These are phyloP conservation scores for Drosophila seclusa DNA, from an alignment of 2,888 invertebrate species.

Conservation along the genomic window DNA sequence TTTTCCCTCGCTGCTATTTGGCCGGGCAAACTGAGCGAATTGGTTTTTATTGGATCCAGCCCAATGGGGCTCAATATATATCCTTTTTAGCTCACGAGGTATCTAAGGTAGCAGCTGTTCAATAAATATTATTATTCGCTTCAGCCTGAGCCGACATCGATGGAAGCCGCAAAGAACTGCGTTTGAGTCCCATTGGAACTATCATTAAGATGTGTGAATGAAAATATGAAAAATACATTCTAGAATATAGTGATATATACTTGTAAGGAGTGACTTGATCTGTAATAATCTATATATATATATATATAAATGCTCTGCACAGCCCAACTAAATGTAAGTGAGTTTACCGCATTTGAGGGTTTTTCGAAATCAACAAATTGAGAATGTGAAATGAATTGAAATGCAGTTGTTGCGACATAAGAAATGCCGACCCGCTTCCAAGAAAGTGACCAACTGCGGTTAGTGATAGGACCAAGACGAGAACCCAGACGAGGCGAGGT, in stretches of 20 bases:
- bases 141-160: neutral
- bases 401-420: conserved; percentile 50
- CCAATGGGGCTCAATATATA: neutral
- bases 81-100: neutral
- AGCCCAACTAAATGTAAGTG: neutral
- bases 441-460: conserved; percentile 78
- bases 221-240: neutral
- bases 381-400: conserved; percentile 55
- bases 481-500: neutral
- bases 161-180: neutral
- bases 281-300: neutral
- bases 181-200: neutral
- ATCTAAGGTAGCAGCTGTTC: conserved; percentile 1
- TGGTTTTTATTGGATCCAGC: conserved; percentile 33
- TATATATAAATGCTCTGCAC: neutral
- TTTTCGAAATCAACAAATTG: conserved; percentile 22
- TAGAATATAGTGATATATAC: neutral
- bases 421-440: conserved; percentile 56
- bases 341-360: conserved; percentile 15
- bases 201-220: neutral
- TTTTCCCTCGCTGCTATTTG: conserved; percentile 33
- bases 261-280: neutral
- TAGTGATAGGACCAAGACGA: conserved; percentile 48
- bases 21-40: conserved; percentile 19
- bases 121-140: neutral